Evolutionary conservation across 2,797 vertebrate species (phyloP).

Genomic region (Etheostoma perlongum): DNA sequence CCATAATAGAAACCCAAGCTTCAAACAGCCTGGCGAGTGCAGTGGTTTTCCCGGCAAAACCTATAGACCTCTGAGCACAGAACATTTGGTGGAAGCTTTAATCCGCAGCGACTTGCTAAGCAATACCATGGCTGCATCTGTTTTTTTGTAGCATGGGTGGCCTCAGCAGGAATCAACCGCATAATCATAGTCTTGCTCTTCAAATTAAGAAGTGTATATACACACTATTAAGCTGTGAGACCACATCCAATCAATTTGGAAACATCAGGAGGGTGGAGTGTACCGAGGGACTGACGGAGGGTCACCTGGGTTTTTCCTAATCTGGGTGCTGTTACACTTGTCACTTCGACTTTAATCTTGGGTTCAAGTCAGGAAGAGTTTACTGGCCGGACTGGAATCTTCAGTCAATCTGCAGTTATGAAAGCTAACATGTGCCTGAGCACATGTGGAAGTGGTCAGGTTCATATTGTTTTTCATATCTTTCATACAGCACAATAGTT

Average conservation of each 20-base stretch:
- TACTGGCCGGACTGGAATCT: conserved; percentile 36
- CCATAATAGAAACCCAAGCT: conserved; percentile 75
- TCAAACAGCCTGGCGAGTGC: conserved; percentile 66
- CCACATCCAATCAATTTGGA: conserved; percentile 69
- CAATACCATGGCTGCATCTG: conserved; percentile 54
- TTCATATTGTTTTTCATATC: conserved; percentile 24
- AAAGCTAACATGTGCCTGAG: conserved; percentile 9
- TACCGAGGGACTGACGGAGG: conserved; percentile 27
- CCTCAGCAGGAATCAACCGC: conserved; percentile 67
- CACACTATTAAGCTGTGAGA: conserved; percentile 69
- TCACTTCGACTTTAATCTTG: conserved; percentile 32
- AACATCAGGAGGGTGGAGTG: conserved; percentile 48
- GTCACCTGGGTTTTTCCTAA: conserved; percentile 58
- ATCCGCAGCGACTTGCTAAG: conserved; percentile 60
- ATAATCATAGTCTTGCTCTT: conserved; percentile 70
- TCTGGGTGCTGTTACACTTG: conserved; percentile 48
- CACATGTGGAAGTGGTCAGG: conserved; percentile 51
- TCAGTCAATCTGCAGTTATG: conserved; percentile 28
- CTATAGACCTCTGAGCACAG: conserved; percentile 65
- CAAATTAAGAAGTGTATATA: conserved; percentile 72
- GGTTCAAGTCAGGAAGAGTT: conserved; percentile 34
- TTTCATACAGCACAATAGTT: conserved; percentile 17
- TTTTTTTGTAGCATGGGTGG: conserved; percentile 81
- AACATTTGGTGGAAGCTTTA: conserved; percentile 67
- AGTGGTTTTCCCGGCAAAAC: conserved; percentile 77